These are phyloP conservation scores for Acleris cristana DNA, from an alignment of 2,888 invertebrate genomes.

Conservation along the genomic window DNA sequence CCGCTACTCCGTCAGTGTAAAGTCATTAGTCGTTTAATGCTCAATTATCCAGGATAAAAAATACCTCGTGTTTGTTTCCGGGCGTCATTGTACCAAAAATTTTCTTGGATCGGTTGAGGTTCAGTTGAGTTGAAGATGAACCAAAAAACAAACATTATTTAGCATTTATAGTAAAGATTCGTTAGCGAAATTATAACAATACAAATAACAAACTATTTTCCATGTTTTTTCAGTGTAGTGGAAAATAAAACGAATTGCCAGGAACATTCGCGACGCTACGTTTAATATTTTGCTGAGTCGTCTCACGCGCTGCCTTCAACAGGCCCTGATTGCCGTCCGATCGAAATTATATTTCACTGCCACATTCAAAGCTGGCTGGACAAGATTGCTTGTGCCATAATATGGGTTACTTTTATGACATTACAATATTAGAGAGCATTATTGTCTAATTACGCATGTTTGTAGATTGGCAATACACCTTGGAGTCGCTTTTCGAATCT, in stretches of 20 bases:
- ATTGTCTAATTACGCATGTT: background rate
- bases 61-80: too few relatives aligned
- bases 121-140: too few relatives aligned
- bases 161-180: too few relatives aligned
- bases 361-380: conserved; percentile 77
- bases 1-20: too few relatives aligned
- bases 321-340: conserved; percentile 82
- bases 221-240: background rate
- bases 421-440: background rate
- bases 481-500: too few relatives aligned
- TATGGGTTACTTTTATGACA: conserved; percentile 42
- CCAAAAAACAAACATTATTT: too few relatives aligned
- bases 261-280: conserved; percentile 57
- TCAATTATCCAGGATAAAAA: too few relatives aligned
- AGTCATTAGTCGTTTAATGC: too few relatives aligned
- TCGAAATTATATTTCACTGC: conserved; percentile 82
- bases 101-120: too few relatives aligned
- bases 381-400: conserved; percentile 70
- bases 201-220: background rate
- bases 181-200: too few relatives aligned
- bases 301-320: conserved; percentile 83
- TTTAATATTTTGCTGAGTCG: conserved; percentile 79
- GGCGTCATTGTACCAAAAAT: too few relatives aligned
- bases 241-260: background rate
- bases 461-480: background rate